A percentile compares a stretch with the other conserved stretches of the same genome.
phyloP scores from a whole-genome alignment of 2,113 vertebrate species.

The Oxyura jamaicensis region DNA sequence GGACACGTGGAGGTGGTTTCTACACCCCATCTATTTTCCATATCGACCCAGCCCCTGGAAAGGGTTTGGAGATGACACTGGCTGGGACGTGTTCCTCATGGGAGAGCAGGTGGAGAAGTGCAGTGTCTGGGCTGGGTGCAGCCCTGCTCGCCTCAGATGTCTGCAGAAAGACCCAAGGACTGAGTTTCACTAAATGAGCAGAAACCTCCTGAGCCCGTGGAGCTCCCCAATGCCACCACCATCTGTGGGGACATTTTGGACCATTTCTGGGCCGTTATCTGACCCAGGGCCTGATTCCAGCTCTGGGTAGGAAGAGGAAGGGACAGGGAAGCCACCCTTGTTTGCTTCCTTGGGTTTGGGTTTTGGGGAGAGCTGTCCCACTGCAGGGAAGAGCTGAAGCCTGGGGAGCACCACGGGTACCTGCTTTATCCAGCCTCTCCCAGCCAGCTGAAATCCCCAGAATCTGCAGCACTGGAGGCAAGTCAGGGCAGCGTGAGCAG shows the following conservation, averaged over 20 bases:
- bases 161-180: background rate
- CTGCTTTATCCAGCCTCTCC: background rate
- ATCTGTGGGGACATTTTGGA: accelerated
- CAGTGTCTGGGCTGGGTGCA: background rate
- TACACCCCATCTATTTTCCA: accelerated
- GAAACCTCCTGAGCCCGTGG: background rate
- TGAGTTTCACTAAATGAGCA: background rate
- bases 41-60: background rate
- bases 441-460: background rate
- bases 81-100: background rate
- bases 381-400: background rate
- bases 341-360: background rate
- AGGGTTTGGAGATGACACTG: background rate
- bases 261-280: background rate
- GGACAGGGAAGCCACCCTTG: background rate
- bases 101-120: background rate
- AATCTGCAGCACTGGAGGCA: background rate
- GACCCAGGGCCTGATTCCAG: background rate
- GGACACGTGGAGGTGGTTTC: background rate
- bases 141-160: background rate
- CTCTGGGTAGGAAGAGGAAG: background rate
- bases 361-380: background rate
- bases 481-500: accelerated
- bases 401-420: background rate
- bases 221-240: background rate